Conservation (phyloP, 2,888 invertebrate genomes). For the Coecobrya sp. region DNA sequence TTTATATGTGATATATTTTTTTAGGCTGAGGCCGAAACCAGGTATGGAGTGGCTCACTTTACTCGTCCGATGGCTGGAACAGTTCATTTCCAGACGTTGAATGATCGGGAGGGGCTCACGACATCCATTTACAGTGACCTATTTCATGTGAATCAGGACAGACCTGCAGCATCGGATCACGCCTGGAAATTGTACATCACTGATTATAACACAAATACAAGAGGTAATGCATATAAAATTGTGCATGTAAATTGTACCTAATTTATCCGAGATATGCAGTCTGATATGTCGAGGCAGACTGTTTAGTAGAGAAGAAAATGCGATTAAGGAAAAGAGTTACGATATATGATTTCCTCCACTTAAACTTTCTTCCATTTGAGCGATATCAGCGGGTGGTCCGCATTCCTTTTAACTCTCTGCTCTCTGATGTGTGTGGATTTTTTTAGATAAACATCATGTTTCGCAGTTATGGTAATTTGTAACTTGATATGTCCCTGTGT, state of each 20-base stretch:
- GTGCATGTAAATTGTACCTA: background rate
- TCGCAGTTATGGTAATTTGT: slow-evolving; percentile 59
- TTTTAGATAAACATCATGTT: slow-evolving; percentile 58
- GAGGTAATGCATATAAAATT: slow-evolving; percentile 80
- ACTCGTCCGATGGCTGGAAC: slow-evolving; percentile 93
- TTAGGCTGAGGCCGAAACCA: slow-evolving; percentile 92
- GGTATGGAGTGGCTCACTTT: slow-evolving; percentile 93
- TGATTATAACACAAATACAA: slow-evolving; percentile 88
- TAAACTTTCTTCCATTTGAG: slow-evolving; percentile 53
- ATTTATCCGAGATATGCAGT: background rate
- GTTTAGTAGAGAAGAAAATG: background rate
- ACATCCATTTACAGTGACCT: slow-evolving; percentile 94
- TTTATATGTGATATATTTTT: slow-evolving; percentile 4
- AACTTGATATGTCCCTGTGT: slow-evolving; percentile 55
- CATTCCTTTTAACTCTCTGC: slow-evolving; percentile 24
- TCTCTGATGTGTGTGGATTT: too few species aligned
- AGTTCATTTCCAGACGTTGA: slow-evolving; percentile 90
- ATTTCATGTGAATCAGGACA: slow-evolving; percentile 89
- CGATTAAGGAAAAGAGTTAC: slow-evolving; percentile 46
- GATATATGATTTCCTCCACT: slow-evolving; percentile 42
- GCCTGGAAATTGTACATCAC: slow-evolving; percentile 96
- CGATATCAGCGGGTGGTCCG: slow-evolving; percentile 66
- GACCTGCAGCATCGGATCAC: slow-evolving; percentile 91
- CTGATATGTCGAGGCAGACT: background rate
- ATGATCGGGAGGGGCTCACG: slow-evolving; percentile 90